These are phyloP conservation scores for Silurus meridionalis DNA, from an alignment of 2,113 vertebrate genomes.

Conservation along the genomic window DNA sequence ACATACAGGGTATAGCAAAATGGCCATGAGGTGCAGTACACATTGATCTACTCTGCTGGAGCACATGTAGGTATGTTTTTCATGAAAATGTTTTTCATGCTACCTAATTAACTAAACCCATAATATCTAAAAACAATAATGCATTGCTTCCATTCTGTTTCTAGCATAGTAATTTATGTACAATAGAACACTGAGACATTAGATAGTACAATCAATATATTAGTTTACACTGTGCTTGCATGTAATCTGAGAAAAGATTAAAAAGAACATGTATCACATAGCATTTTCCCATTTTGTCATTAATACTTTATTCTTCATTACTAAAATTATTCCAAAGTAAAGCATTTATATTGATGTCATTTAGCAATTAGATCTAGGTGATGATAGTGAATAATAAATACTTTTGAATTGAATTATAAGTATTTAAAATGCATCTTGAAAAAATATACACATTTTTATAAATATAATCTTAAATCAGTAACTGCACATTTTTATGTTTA, in stretches of 20 bases:
- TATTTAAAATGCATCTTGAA: background rate
- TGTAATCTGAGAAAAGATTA: background rate
- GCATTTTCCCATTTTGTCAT: background rate
- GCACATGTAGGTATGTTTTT: conserved; percentile 45
- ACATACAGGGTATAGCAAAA: conserved; percentile 16
- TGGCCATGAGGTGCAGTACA: conserved; percentile 23
- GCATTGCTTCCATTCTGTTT: background rate
- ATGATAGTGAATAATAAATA: background rate
- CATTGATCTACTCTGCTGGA: conserved; percentile 23
- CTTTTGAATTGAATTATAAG: background rate
- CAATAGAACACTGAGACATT: background rate
- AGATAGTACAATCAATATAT: background rate
- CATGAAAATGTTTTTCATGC: background rate
- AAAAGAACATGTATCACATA: background rate
- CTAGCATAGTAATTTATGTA: background rate
- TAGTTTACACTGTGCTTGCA: background rate
- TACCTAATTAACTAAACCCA: conserved; percentile 3
- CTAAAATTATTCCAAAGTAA: background rate
- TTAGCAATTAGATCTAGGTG: background rate
- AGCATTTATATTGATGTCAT: background rate
- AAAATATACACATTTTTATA: background rate
- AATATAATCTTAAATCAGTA: background rate
- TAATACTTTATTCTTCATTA: background rate
- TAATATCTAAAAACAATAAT: background rate
- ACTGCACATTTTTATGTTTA: background rate